Evolutionary conservation across 2,113 vertebrate species (phyloP).

Genomic region (Sterna hirundo): DNA sequence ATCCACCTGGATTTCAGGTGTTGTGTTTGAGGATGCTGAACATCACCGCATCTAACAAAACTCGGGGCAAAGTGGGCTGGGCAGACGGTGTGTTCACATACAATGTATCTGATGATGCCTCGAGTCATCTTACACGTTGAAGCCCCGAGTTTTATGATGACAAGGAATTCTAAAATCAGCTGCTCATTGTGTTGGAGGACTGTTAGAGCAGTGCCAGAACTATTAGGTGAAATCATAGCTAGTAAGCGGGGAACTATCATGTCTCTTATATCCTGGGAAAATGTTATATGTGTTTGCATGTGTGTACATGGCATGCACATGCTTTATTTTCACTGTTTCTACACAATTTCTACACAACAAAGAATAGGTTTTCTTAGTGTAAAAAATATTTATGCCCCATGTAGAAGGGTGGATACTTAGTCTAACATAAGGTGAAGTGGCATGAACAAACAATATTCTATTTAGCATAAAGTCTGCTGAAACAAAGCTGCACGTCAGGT

Average conservation of each 20-base stretch:
- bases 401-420: not conserved
- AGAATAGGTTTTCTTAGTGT: not conserved
- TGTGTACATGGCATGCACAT: not conserved
- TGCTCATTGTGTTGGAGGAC: not conserved
- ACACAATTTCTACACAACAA: not conserved
- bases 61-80: not conserved
- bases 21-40: not conserved
- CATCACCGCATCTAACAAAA: not conserved
- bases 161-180: not conserved
- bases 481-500: not conserved
- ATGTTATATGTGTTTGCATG: not conserved
- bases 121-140: not conserved
- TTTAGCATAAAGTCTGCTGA: not conserved
- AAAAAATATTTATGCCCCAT: not conserved
- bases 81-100: not conserved
- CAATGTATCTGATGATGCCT: not conserved
- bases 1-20: not conserved
- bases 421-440: not conserved
- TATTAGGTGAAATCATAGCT: not conserved
- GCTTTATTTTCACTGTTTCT: not conserved
- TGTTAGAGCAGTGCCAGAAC: not conserved
- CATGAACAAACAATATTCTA: not conserved
- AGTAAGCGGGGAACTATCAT: not conserved
- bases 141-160: not conserved
- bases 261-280: not conserved